Percentiles rank a stretch among this genome's conserved stretches.
These are phyloP conservation scores for Gymnoscopelus microlampas DNA, from an alignment of 2,797 vertebrate genomes.

Conservation along the genomic window DNA sequence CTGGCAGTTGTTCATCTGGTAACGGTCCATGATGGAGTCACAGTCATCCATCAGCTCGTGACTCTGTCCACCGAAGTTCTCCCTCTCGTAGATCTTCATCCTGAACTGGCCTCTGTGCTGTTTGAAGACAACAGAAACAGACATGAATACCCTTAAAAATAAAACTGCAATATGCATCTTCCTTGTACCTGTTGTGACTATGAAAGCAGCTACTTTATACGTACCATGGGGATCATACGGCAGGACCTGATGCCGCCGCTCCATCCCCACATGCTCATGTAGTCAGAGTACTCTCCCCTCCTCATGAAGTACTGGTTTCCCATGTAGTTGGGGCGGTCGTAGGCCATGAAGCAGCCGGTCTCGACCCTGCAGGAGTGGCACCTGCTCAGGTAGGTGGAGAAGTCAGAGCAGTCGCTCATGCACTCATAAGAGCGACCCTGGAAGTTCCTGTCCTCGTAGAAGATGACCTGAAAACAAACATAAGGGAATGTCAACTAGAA, in stretches of 20 bases:
- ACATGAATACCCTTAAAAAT: background rate
- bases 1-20: slow-evolving; percentile 66
- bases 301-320: slow-evolving; percentile 71
- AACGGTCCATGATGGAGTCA: slow-evolving; percentile 71
- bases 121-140: slow-evolving; percentile 9
- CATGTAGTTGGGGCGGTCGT: slow-evolving; percentile 74
- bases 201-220: slow-evolving; percentile 5
- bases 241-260: slow-evolving; percentile 66
- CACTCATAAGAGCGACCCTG: slow-evolving; percentile 46
- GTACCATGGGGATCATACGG: slow-evolving; percentile 74
- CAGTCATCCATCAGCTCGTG: slow-evolving; percentile 73
- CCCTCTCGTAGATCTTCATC: slow-evolving; percentile 73
- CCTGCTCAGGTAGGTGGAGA: slow-evolving; percentile 42
- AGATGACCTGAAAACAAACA: slow-evolving; percentile 11
- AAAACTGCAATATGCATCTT: background rate
- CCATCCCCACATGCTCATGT: slow-evolving; percentile 71
- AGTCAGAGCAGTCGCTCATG: slow-evolving; percentile 32
- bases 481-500: background rate
- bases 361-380: slow-evolving; percentile 76
- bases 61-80: slow-evolving; percentile 66
- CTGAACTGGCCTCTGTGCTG: slow-evolving; percentile 70
- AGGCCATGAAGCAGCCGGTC: slow-evolving; percentile 76
- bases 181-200: too few species aligned
- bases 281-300: slow-evolving; percentile 75
- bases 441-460: slow-evolving; percentile 67